These are phyloP conservation scores for Bibio marci DNA, from an alignment of 2,888 invertebrate genomes.

Conservation along the genomic window DNA sequence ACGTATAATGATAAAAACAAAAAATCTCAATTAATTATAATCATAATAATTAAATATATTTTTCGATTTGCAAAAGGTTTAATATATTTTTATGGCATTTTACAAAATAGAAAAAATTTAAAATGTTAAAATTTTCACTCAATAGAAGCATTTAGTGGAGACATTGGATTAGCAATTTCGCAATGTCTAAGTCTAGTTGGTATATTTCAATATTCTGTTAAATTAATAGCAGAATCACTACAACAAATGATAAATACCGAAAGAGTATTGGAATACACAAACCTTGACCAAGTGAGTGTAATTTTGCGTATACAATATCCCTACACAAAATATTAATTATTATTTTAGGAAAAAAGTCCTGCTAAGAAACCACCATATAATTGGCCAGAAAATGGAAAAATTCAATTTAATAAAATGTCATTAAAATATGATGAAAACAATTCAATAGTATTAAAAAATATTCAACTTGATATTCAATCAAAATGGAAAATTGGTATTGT, in stretches of 20 bases:
- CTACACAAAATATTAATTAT: not conserved
- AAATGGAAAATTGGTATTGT: slow-evolving; percentile 41
- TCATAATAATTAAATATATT: not conserved
- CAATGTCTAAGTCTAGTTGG: slow-evolving; percentile 51
- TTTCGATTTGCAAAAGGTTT: not conserved
- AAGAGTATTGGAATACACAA: slow-evolving; percentile 43
- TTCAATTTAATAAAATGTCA: slow-evolving; percentile 31
- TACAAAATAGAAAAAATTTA: not conserved
- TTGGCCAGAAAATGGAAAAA: slow-evolving; percentile 35
- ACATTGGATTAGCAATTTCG: slow-evolving; percentile 51
- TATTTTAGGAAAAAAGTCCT: slow-evolving; percentile 25
- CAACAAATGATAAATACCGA: slow-evolving; percentile 48
- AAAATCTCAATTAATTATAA: too few species aligned
- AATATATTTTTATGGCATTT: not conserved
- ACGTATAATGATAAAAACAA: too few species aligned
- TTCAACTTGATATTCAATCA: slow-evolving; percentile 30
- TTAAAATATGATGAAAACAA: slow-evolving; percentile 36
- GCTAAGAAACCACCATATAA: slow-evolving; percentile 8
- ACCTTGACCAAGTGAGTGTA: slow-evolving; percentile 29
- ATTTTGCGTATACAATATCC: not conserved
- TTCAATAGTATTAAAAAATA: slow-evolving; percentile 36
- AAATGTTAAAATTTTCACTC: not conserved
- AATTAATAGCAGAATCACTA: slow-evolving; percentile 45
- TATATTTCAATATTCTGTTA: slow-evolving; percentile 51
- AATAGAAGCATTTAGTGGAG: slow-evolving; percentile 36